Percentiles rank a stretch among this genome's conserved stretches.
Conservation (phyloP, 2,113 vertebrate genomes). For the Semicossyphus pulcher region DNA sequence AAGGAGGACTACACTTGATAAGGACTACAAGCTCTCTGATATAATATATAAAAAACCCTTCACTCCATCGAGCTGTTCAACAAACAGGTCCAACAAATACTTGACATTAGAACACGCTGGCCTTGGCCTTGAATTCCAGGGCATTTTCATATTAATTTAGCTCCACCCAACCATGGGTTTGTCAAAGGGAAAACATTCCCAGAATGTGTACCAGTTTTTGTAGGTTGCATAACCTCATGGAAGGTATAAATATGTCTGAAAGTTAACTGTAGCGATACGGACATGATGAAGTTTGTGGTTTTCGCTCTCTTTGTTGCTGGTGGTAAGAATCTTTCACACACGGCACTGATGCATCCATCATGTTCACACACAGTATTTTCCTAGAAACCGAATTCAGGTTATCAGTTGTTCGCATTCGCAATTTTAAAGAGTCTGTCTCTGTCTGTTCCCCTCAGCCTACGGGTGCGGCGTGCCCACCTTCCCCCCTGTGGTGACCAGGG, state of each 20-base stretch:
- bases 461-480: slow-evolving; percentile 80
- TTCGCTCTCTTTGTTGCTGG: slow-evolving; percentile 79
- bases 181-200: slow-evolving; percentile 25
- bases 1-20: background rate
- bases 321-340: slow-evolving; percentile 67
- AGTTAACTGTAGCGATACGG: slow-evolving; percentile 31
- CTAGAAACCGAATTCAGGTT: background rate
- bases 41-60: background rate
- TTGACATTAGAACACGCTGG: background rate
- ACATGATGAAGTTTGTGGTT: slow-evolving; percentile 81
- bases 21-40: background rate
- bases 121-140: slow-evolving; percentile 19
- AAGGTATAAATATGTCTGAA: slow-evolving; percentile 65
- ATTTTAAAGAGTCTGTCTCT: background rate
- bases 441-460: slow-evolving; percentile 70
- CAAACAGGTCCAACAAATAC: background rate
- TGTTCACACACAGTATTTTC: background rate
- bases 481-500: slow-evolving; percentile 72
- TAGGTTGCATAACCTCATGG: slow-evolving; percentile 27
- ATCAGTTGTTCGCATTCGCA: background rate
- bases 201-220: slow-evolving; percentile 17
- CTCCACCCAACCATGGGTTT: slow-evolving; percentile 43
- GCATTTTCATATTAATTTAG: background rate
- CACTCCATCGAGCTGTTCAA: background rate
- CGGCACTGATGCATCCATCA: background rate